Conservation (phyloP, 1,140 invertebrate species). For the Neodiprion fabricii region DNA sequence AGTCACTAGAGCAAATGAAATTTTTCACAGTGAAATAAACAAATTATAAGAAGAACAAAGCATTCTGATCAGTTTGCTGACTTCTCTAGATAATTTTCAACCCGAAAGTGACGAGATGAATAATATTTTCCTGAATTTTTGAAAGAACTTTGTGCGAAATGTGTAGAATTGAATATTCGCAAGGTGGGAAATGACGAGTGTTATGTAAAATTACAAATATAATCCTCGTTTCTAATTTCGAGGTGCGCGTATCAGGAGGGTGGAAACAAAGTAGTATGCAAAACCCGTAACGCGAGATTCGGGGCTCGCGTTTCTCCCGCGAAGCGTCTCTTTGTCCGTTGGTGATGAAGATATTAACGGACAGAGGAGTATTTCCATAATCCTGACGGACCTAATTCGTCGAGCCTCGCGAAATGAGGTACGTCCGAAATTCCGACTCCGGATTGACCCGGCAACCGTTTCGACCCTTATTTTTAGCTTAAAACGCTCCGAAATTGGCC, state of each 20-base stretch:
- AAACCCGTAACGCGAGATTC: neutral
- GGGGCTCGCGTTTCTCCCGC: neutral
- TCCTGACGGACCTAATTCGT: conserved; percentile 3
- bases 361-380: conserved; percentile 5
- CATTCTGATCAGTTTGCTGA: too few relatives aligned
- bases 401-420: neutral
- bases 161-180: too few relatives aligned
- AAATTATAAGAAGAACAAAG: too few relatives aligned
- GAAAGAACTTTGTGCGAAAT: too few relatives aligned
- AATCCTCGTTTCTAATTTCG: neutral
- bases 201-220: neutral
- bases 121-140: too few relatives aligned
- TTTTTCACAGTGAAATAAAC: too few relatives aligned
- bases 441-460: neutral
- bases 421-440: conserved; percentile 2
- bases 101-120: too few relatives aligned
- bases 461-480: conserved; percentile 14
- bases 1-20: too few relatives aligned
- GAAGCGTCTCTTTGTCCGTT: conserved; percentile 6
- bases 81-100: too few relatives aligned
- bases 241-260: neutral
- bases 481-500: conserved; percentile 8
- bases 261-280: conserved; percentile 5
- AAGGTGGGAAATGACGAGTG: neutral
- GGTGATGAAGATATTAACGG: conserved; percentile 11